Conservation (phyloP, 1,140 invertebrate genomes). For the Proales similis region DNA sequence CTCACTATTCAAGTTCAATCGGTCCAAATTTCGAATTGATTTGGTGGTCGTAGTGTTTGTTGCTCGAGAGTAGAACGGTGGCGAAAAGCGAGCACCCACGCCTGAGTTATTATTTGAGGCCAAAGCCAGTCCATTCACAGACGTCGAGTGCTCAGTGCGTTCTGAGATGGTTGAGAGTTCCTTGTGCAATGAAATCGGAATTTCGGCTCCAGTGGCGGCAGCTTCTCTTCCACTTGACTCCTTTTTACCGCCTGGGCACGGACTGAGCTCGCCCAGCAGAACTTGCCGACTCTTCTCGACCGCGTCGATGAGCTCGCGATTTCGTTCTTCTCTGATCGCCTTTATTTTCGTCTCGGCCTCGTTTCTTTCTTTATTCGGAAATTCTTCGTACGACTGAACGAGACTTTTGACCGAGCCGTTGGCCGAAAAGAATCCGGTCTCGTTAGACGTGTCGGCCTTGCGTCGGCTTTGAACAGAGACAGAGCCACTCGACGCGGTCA, state of each 20-base stretch:
- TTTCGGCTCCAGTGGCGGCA: too few species aligned
- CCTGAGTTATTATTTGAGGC: too few species aligned
- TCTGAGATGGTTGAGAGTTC: conserved; percentile 34
- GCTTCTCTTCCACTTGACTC: too few species aligned
- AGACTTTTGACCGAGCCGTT: conserved; percentile 22
- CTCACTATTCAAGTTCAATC: too few species aligned
- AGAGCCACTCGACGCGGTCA: neutral
- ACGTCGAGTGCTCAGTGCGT: conserved; percentile 23
- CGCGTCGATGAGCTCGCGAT: neutral
- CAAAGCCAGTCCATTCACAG: neutral
- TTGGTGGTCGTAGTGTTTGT: conserved; percentile 8
- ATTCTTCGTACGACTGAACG: conserved; percentile 32
- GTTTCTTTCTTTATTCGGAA: conserved; percentile 13
- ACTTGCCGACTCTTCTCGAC: neutral
- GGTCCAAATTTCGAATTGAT: conserved; percentile 8
- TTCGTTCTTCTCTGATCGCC: neutral
- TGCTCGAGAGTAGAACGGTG: too few species aligned
- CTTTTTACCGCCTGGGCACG: too few species aligned
- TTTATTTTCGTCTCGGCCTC: neutral
- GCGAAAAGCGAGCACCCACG: too few species aligned
- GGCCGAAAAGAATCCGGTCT: conserved; percentile 5
- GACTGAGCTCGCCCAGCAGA: too few species aligned
- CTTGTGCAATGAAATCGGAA: conserved; percentile 14
- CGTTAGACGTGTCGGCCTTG: neutral
- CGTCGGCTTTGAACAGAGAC: neutral